A percentile compares a stretch with the other conserved stretches of the same genome.
Evolutionary conservation across 2,113 vertebrate genomes (phyloP).

Genomic region (Egretta garzetta): DNA sequence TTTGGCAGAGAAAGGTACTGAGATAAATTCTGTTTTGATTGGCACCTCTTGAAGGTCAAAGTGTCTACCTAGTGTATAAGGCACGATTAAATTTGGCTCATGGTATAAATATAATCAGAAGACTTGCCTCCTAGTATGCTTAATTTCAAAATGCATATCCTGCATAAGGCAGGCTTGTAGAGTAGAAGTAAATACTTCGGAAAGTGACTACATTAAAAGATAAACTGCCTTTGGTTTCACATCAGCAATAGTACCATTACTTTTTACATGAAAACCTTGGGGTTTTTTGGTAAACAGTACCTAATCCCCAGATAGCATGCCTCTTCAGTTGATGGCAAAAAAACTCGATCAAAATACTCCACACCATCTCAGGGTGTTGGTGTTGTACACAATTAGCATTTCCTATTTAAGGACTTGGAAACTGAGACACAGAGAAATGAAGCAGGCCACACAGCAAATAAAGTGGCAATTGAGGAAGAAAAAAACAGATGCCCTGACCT

Average conservation of each 20-base stretch:
- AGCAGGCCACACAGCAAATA: neutral
- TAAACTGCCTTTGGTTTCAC: neutral
- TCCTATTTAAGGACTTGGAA: neutral
- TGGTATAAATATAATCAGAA: conserved; percentile 9
- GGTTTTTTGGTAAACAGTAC: neutral
- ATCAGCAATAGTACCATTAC: neutral
- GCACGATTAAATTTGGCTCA: neutral
- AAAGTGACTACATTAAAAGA: neutral
- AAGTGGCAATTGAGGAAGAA: neutral
- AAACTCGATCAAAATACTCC: neutral
- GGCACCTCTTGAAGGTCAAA: conserved; percentile 32
- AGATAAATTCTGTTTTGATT: neutral
- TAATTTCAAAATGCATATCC: neutral
- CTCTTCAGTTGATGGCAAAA: neutral
- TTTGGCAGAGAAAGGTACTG: conserved; percentile 1
- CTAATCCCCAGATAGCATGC: neutral
- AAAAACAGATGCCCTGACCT: neutral
- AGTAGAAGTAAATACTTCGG: neutral
- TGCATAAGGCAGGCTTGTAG: neutral
- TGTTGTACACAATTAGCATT: neutral
- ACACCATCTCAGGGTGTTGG: neutral
- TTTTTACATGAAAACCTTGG: neutral
- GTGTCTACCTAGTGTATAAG: neutral
- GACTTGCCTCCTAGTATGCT: neutral
- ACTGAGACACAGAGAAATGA: neutral